Percentiles rank a stretch among this genome's conserved stretches.
These are phyloP conservation scores for Neoitamus cyanurus DNA, from an alignment of 2,888 invertebrate species.

Conservation along the genomic window DNA sequence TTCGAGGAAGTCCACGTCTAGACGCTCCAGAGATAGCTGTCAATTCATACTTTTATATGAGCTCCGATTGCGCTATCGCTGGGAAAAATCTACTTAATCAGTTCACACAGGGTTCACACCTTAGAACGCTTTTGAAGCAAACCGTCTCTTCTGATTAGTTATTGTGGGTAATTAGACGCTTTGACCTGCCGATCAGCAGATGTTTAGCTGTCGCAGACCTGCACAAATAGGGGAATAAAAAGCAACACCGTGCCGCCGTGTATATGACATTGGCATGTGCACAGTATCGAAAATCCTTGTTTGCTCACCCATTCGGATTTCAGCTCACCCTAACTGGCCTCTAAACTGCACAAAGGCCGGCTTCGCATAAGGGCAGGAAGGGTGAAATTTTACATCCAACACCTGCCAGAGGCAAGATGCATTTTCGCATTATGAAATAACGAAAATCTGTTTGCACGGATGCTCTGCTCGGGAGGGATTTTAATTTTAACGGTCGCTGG, in stretches of 20 bases:
- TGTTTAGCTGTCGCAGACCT: not conserved
- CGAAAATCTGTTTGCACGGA: not conserved
- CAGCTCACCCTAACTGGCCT: not conserved
- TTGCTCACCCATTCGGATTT: not conserved
- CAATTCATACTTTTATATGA: not conserved
- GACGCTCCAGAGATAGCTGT: not conserved
- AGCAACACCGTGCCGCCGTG: constrained; percentile 6
- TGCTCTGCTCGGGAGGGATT: not conserved
- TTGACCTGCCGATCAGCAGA: not conserved
- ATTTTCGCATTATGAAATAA: not conserved
- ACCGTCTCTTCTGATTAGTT: not conserved
- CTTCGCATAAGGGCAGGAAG: not conserved
- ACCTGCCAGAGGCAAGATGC: not conserved
- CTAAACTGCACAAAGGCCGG: not conserved
- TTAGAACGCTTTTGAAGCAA: not conserved
- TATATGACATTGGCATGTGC: constrained; percentile 8
- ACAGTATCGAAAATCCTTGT: constrained; percentile 5
- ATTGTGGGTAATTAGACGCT: not conserved
- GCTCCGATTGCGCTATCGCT: not conserved
- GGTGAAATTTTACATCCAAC: not conserved
- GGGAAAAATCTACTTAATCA: constrained; percentile 8
- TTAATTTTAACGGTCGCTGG: not conserved
- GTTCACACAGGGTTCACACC: constrained; percentile 18
- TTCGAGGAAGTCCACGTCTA: constrained; percentile 2
- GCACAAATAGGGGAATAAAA: not conserved